Base-by-base conservation (phyloP, 1,140 invertebrate species). In the Monochamus saltuarius region DNA sequence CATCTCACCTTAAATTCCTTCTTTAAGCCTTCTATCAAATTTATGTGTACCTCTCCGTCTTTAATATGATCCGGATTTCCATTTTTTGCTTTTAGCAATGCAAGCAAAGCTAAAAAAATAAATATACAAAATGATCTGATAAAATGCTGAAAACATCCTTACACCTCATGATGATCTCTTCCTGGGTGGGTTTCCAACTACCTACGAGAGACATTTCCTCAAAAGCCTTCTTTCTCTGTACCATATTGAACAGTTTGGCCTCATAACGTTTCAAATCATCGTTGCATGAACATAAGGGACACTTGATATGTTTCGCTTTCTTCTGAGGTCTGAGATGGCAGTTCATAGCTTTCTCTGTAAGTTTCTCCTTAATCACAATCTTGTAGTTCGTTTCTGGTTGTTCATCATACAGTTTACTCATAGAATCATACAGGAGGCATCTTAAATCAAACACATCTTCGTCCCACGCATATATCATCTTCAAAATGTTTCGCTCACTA, bases 1-100 rank as follows among this genome's bases (percentile, higher is more conserved):
- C 14, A 19, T n/a, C 50, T 66, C 75, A 85, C 82, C 73, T 84
- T 87, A 67, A 87, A 90, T 74, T 90, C 84, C 69, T 85, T 85
- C 67, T 89, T 89, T 58, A 87, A 60, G 0, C 70, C 72, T 17
- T 88, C 83, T 37, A 89, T 72, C 1, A 84, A 52, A 50, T 83
- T 80, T 11, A 89, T 67, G 62, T 87, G 83, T 17, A 74, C 77
- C 37, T 75, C 74, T 4, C 81, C 84, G 71, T 82, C 80, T 40
- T 84, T 77, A 13, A 81, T 59, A 34, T 76, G 64, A n/a, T 79
- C 71, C 11, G 66, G 50, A 22, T 65, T 51, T 22, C 62, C 49
- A 38, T 68, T 69, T 57, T 71, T 72, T 9, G 54, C 16, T 54
- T 70, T 71, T 40, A 61, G 45, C 16, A 71, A 54, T 11, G 67